These are phyloP conservation scores for Poicephalus meyeri DNA, from an alignment of 2,113 vertebrate genomes.

Conservation along the genomic window DNA sequence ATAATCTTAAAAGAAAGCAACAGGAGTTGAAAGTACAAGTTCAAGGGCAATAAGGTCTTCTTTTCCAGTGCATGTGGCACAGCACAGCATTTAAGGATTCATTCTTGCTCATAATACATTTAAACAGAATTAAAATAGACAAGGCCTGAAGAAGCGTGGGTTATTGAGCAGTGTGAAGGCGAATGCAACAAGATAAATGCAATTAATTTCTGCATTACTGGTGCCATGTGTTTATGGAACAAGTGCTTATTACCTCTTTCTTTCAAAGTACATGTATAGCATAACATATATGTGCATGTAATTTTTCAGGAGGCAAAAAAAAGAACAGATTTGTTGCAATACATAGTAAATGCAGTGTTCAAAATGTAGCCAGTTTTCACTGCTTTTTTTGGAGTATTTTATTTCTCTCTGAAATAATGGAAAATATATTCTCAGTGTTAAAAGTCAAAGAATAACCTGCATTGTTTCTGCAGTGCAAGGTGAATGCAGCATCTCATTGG, in stretches of 20 bases:
- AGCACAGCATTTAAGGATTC: neutral
- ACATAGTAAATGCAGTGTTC: neutral
- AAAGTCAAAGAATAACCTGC: neutral
- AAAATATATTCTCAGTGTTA: neutral
- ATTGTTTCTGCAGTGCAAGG: neutral
- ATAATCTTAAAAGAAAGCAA: neutral
- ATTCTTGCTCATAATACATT: neutral
- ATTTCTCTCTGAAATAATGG: neutral
- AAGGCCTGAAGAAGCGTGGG: neutral
- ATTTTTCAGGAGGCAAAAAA: neutral
- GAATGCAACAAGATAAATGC: neutral
- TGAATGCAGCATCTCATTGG: neutral
- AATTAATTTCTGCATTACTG: neutral
- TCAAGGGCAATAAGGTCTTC: neutral
- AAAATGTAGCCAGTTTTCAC: neutral
- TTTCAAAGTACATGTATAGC: neutral
- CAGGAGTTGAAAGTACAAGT: neutral
- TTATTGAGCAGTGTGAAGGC: neutral
- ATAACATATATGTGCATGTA: neutral
- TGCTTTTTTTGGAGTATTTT: neutral
- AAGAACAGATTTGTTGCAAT: neutral
- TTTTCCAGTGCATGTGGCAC: neutral
- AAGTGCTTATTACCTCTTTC: neutral
- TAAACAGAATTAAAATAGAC: neutral
- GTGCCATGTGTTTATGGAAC: neutral